phyloP scores from a whole-genome alignment of 2,888 invertebrate species.

The Diloba caeruleocephala region DNA sequence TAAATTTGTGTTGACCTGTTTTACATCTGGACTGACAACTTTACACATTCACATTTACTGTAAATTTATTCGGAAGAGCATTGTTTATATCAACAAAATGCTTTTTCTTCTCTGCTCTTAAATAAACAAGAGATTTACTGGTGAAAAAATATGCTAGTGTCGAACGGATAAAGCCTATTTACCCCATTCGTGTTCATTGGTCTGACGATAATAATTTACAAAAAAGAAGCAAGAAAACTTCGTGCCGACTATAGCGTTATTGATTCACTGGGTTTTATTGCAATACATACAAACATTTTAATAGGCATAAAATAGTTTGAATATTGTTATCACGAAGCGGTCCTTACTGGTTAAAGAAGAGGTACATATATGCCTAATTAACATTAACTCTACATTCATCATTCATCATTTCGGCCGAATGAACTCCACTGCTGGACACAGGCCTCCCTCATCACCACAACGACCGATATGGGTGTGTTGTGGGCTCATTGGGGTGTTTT shows the following conservation, averaged over 20 bases:
- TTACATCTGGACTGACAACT: slow-evolving; percentile 38
- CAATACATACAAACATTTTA: too few relatives aligned
- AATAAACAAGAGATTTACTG: slow-evolving; percentile 47
- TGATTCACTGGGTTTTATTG: slow-evolving; percentile 7
- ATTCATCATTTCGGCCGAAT: too few relatives aligned
- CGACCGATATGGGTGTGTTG: too few relatives aligned
- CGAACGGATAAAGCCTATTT: slow-evolving; percentile 50
- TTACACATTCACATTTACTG: slow-evolving; percentile 28
- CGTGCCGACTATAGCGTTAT: slow-evolving; percentile 1
- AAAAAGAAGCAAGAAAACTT: slow-evolving; percentile 44
- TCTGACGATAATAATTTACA: slow-evolving; percentile 56
- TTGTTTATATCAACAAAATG: slow-evolving; percentile 15
- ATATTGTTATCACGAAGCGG: too few relatives aligned
- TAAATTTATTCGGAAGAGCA: slow-evolving; percentile 16
- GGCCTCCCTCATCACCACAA: too few relatives aligned
- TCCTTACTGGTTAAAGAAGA: not conserved
- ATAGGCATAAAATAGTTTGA: too few relatives aligned
- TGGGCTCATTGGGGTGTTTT: too few relatives aligned
- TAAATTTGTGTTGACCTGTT: slow-evolving; percentile 59
- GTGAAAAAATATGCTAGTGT: slow-evolving; percentile 30
- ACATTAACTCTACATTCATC: too few relatives aligned
- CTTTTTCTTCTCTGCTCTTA: slow-evolving; percentile 5
- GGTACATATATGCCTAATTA: not conserved
- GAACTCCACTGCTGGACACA: too few relatives aligned
- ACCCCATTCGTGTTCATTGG: slow-evolving; percentile 59